Evolutionary conservation across 1,140 invertebrate species (phyloP).

Genomic region (Hypsibius dujardini): DNA sequence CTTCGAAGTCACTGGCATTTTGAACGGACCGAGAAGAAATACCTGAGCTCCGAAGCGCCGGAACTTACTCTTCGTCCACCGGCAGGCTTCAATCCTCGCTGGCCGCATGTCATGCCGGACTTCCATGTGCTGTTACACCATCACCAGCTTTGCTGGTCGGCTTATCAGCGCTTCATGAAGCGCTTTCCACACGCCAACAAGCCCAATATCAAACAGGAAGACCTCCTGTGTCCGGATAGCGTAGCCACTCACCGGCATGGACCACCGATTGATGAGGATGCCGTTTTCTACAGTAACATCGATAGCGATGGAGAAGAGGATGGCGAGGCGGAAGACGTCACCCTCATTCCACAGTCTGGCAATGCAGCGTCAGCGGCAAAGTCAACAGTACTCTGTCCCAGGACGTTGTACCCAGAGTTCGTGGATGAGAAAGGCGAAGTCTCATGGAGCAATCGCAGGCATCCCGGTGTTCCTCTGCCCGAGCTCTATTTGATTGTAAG

Average conservation of each 20-base stretch:
- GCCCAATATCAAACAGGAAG: not conserved
- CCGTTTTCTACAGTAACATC: not conserved
- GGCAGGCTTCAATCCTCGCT: not conserved
- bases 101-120: not conserved
- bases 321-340: not conserved
- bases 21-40: slow-evolving; percentile 3
- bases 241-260: too few species aligned
- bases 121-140: not conserved
- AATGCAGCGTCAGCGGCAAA: not conserved
- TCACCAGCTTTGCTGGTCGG: not conserved
- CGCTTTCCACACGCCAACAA: not conserved
- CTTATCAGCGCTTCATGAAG: not conserved
- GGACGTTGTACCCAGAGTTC: not conserved
- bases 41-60: not conserved
- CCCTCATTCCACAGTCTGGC: not conserved
- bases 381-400: not conserved
- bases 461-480: not conserved
- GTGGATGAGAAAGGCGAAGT: not conserved
- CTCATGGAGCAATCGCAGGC: not conserved
- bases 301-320: not conserved
- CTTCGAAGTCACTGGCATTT: not conserved
- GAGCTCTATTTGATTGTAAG: slow-evolving; percentile 1
- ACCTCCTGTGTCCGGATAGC: not conserved
- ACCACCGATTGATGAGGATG: not conserved
- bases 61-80: not conserved